Conservation (phyloP, 2,797 vertebrate species). For the Zenarchopterus dispar region DNA sequence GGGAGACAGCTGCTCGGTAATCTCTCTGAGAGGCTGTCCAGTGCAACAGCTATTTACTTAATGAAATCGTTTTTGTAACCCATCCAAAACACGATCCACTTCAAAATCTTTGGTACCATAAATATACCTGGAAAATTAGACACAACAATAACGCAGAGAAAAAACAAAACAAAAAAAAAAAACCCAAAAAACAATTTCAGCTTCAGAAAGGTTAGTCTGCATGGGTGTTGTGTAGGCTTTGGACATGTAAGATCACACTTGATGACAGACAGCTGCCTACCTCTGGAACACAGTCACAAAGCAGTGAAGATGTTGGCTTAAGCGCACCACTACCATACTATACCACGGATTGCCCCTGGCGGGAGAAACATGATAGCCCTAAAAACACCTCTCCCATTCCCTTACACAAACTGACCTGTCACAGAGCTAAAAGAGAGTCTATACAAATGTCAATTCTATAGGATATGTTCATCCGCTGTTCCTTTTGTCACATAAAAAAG, state of each 20-base stretch:
- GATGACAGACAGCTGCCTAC: conserved; percentile 68
- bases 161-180: too few species aligned
- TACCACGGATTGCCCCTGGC: conserved; percentile 58
- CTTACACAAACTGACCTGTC: conserved; percentile 44
- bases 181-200: too few species aligned
- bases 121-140: conserved; percentile 24
- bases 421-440: conserved; percentile 44
- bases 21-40: conserved; percentile 78
- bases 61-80: conserved; percentile 75
- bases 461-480: conserved; percentile 55
- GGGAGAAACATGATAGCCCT: conserved; percentile 69
- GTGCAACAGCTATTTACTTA: conserved; percentile 62
- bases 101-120: conserved; percentile 45
- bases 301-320: conserved; percentile 42
- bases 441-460: conserved; percentile 56
- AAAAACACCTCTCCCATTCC: conserved; percentile 49
- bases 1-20: conserved; percentile 77
- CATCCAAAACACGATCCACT: conserved; percentile 56
- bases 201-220: not conserved
- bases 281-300: conserved; percentile 60
- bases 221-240: conserved; percentile 19
- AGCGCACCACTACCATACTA: conserved; percentile 53
- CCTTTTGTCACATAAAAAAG: conserved; percentile 73
- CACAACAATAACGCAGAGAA: too few species aligned
- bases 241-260: conserved; percentile 32